Percentiles rank a stretch among this genome's conserved stretches.
Evolutionary conservation across 2,797 vertebrate genomes (phyloP).

Genomic region (Centropyge bicolor): DNA sequence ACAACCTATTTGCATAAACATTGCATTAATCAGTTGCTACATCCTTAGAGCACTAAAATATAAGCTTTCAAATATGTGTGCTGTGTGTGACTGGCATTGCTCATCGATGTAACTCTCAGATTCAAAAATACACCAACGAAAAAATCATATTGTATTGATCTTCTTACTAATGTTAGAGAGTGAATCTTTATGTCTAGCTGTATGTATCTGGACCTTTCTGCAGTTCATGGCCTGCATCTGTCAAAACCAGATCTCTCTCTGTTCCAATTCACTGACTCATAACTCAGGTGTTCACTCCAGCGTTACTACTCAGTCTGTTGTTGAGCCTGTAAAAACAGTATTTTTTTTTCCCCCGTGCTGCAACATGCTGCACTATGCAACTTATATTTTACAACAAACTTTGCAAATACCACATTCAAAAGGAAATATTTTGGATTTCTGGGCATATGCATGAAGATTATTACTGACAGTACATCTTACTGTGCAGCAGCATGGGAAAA

Average conservation of each 20-base stretch:
- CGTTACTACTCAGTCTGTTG: slow-evolving; percentile 20
- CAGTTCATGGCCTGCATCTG: slow-evolving; percentile 51
- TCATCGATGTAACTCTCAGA: not conserved
- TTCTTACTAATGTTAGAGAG: not conserved
- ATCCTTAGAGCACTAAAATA: not conserved
- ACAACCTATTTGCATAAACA: not conserved
- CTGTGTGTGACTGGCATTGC: not conserved
- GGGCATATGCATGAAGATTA: not conserved
- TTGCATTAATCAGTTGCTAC: not conserved
- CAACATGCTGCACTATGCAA: slow-evolving; percentile 43
- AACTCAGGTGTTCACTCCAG: slow-evolving; percentile 41
- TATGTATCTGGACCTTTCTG: not conserved
- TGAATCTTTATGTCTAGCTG: not conserved
- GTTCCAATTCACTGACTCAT: slow-evolving; percentile 53
- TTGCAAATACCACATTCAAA: slow-evolving; percentile 20
- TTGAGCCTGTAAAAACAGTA: slow-evolving; percentile 31
- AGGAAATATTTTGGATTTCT: not conserved
- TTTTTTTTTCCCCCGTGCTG: slow-evolving; percentile 33
- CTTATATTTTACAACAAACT: slow-evolving; percentile 10
- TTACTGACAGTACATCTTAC: slow-evolving; percentile 11
- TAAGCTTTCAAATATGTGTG: not conserved
- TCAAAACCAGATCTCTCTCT: slow-evolving; percentile 46
- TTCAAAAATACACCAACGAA: not conserved
- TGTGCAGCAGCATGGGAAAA: slow-evolving; percentile 12
- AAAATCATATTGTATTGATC: not conserved